Percentiles rank a stretch among this genome's conserved stretches.
Conservation (phyloP, 2,888 invertebrate genomes). For the Endotricha flammealis region DNA sequence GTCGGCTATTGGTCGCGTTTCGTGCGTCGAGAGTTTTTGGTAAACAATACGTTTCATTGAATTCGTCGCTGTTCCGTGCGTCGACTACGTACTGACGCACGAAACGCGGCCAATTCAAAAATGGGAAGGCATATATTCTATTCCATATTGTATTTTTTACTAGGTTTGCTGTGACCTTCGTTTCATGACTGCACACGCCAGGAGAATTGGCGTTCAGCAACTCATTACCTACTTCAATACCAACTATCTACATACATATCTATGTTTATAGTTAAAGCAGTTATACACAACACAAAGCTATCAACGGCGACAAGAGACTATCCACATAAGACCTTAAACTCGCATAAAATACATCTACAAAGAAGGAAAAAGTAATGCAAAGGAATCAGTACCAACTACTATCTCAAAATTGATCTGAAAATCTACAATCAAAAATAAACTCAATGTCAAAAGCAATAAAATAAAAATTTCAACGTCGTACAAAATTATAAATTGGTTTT, state of each 20-base stretch:
- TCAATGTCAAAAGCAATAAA: conserved; percentile 21
- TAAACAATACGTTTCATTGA: too few species aligned
- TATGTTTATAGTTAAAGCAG: not conserved
- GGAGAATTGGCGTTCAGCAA: too few species aligned
- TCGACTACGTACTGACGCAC: too few species aligned
- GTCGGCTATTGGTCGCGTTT: too few species aligned
- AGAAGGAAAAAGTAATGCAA: conserved; percentile 76
- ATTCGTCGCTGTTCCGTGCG: too few species aligned
- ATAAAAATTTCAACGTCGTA: conserved; percentile 32
- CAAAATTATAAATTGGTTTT: conserved; percentile 57
- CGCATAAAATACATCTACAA: conserved; percentile 73
- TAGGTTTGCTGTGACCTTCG: too few species aligned
- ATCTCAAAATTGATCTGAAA: conserved; percentile 72
- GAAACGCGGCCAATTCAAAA: too few species aligned
- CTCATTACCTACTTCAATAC: too few species aligned
- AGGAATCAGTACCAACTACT: conserved; percentile 74
- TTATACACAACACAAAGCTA: conserved; percentile 20
- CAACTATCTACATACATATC: not conserved
- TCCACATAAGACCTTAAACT: conserved; percentile 73
- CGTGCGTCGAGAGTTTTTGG: too few species aligned
- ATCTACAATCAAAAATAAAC: conserved; percentile 30
- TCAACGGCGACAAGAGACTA: conserved; percentile 34
- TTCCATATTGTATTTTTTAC: too few species aligned
- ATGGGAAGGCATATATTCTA: too few species aligned
- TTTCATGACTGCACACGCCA: too few species aligned